Evolutionary conservation across 2,113 vertebrate genomes (phyloP).

Genomic region (Gadus macrocephalus): DNA sequence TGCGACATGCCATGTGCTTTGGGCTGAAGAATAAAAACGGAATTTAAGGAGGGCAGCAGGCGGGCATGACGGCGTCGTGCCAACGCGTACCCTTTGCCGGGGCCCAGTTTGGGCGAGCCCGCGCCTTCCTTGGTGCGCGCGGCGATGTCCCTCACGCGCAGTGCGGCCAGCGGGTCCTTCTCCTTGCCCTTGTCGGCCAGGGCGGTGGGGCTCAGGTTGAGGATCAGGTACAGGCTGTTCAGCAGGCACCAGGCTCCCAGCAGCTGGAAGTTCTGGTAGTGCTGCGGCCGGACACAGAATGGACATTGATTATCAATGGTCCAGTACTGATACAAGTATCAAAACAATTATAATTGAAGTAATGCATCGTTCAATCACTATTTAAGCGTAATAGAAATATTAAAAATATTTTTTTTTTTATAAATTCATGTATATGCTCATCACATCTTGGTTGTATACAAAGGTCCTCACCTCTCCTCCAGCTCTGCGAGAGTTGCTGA

Average conservation of each 20-base stretch:
- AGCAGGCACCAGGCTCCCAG: conserved; percentile 96
- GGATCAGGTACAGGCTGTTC: conserved; percentile 96
- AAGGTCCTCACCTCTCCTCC: conserved; percentile 86
- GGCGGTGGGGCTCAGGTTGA: conserved; percentile 93
- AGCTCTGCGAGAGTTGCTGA: conserved; percentile 90
- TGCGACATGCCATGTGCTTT: no score
- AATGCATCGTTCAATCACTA: no score
- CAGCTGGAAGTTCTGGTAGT: conserved; percentile 98
- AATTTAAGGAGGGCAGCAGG: no score
- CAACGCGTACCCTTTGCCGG: conserved; percentile 87
- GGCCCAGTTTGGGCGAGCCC: conserved; percentile 94
- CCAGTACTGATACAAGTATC: no score
- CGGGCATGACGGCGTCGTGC: neutral
- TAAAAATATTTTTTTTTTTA: neutral
- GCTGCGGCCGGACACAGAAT: conserved; percentile 63
- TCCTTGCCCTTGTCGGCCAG: conserved; percentile 98
- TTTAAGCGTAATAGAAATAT: neutral
- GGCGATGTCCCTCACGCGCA: conserved; percentile 91
- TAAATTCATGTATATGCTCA: neutral
- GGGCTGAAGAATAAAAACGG: no score
- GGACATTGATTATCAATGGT: no score
- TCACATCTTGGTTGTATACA: neutral
- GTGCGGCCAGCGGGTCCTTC: conserved; percentile 93
- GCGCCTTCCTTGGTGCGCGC: conserved; percentile 91
- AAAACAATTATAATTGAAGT: no score